Evolutionary conservation across 2,888 invertebrate species (phyloP).

Genomic region (Chaetoderma sp.): DNA sequence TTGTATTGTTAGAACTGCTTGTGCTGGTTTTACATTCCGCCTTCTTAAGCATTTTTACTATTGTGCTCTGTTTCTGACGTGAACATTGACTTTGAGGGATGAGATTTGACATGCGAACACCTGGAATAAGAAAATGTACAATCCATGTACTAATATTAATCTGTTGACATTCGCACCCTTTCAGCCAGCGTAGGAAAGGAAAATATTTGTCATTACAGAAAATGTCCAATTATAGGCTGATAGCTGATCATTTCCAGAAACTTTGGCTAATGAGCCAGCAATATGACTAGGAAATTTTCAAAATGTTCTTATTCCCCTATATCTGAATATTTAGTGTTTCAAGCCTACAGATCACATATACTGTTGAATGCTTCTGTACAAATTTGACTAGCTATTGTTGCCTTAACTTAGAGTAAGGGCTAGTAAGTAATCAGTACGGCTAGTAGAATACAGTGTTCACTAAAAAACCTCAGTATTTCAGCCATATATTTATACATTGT

Average conservation of each 20-base stretch:
- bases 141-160: background rate
- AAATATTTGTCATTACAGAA: background rate
- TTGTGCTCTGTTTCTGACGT: slow-evolving; percentile 46
- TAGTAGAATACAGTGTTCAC: no score
- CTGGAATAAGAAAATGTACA: slow-evolving; percentile 37
- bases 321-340: no score
- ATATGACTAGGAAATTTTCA: no score
- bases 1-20: background rate
- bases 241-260: background rate
- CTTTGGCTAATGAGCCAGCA: no score
- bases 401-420: no score
- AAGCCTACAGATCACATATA: no score
- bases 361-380: no score
- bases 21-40: slow-evolving; percentile 3
- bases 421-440: no score
- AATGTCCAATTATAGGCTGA: background rate
- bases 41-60: slow-evolving; percentile 46
- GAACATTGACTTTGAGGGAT: slow-evolving; percentile 35
- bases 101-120: slow-evolving; percentile 53
- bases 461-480: no score
- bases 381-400: no score
- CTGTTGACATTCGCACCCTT: background rate
- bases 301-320: no score
- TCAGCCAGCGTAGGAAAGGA: background rate
- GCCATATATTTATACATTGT: no score